Evolutionary conservation across 2,113 vertebrate species (phyloP).

Genomic region (Paramormyrops kingsleyae): DNA sequence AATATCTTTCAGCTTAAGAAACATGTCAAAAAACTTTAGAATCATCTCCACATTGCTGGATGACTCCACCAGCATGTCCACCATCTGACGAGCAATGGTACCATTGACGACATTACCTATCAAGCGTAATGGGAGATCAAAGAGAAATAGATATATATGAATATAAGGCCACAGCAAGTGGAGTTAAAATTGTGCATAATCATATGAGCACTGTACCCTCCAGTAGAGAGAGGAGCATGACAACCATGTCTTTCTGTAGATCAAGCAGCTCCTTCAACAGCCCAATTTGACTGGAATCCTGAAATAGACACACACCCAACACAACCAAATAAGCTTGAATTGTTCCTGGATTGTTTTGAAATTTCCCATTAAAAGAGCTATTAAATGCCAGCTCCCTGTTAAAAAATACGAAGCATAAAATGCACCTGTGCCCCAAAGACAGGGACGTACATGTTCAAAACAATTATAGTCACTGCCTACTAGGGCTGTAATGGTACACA

Average conservation of each 20-base stretch:
- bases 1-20: conserved; percentile 94
- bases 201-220: conserved; percentile 64
- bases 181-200: background rate
- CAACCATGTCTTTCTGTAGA: conserved; percentile 96
- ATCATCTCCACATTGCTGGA: conserved; percentile 98
- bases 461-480: background rate
- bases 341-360: background rate
- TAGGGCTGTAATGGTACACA: background rate
- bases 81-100: conserved; percentile 94
- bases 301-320: conserved; percentile 31
- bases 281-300: conserved; percentile 91
- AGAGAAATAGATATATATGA: background rate
- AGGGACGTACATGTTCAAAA: background rate
- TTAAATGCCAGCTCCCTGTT: background rate
- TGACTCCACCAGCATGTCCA: conserved; percentile 96
- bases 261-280: conserved; percentile 91
- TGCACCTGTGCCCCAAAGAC: background rate
- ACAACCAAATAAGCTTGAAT: conserved; percentile 4
- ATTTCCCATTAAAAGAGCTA: background rate
- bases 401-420: background rate
- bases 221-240: conserved; percentile 87
- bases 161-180: no score
- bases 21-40: conserved; percentile 98
- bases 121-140: background rate
- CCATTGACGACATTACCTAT: conserved; percentile 92